Base-by-base conservation (phyloP, 2,113 vertebrate genomes). In the Glareola pratincola region DNA sequence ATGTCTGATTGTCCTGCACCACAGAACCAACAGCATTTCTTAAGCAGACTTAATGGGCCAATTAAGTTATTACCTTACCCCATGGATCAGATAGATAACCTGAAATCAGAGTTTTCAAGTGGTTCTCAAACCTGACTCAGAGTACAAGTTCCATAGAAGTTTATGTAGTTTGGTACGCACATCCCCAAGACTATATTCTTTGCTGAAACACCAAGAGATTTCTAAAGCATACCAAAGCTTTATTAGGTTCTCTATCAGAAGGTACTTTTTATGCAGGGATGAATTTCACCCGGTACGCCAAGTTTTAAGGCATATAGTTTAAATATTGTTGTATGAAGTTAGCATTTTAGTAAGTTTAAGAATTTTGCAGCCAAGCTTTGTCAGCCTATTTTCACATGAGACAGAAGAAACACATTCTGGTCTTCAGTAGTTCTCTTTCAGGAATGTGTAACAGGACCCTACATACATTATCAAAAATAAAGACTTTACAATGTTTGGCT, bases 251-350 rank as follows among this genome's bases (percentile, higher is more conserved):
- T 75, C 60, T 62, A 43, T 19, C 18, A 92, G 69, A 82, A 96
- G 94, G 95, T 84, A 92, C 67, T 85, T 95, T 13, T 66, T 43
- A 87, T 0, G 5, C 29, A 91, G 56, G 48, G 57, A 66, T 57
- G 64, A 64, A 75, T 60, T 81, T 82, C 6, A 71, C 50, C 45
- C 37, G 37, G 56, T 14, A 56, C 27, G 12, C 56, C 74, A 23
- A 78, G 90, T 89, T 92, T 84, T 85, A 96, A 96, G 71, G 77
- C 37, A 86, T 75, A 88, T 3, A 75, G n/a, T 74, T 48, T 59
- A 91, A 69, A 22, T 67, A 93, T 76, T 66, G 75, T 13, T 93
- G 26, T 32, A 88, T 12, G 39, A 78, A 88, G 37, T 69, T 68
- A 94, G 73, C 39, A 68, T 51, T 93, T 87, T 66, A 73, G 12